Base-by-base conservation (phyloP, 2,888 invertebrate genomes). In the Zele albiditarsus region DNA sequence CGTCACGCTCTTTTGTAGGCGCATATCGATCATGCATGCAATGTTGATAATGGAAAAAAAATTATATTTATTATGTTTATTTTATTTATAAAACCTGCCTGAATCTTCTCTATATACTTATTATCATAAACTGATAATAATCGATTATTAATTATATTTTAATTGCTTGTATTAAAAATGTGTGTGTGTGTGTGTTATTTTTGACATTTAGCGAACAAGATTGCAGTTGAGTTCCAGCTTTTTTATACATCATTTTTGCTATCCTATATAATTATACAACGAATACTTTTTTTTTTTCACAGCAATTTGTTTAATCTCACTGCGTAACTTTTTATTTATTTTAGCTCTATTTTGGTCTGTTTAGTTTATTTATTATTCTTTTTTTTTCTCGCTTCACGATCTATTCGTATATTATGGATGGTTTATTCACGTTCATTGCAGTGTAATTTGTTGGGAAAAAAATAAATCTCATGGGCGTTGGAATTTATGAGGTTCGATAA, bases 1-100 rank as follows among this genome's bases (percentile, higher is more conserved):
- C 71, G 75, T 77, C 74, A 77, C 75, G 77, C 67, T 74, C 10
- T 20, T 53, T 33, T 33, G 66, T 65, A 62, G 60, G 53, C 23
- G 23, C 10, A 20, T 20, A 72, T 72, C 53, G 31, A 72, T 65
- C 49, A 23, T 38, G 38, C 71, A 63, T 71, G 60, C 46, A 25
- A 38, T 25, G 12, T 14, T 10, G 49, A 20, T 49, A 46, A 12
- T 27, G 27, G 25, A 49, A 60, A n/a, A 67, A 46, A 27, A 49
- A n/a, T 23, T 25, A 53, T 31, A 27, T 27, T 68, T 31, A 20
- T 68, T 28, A 28, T 5, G 8, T 67, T 38, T 38, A 46, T 49
- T 25, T n/a, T n/a, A 28, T 49, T 27, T 67, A 10, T 53, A 8
- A 53, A 53, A 20, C n/a, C 3, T 53, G 20, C 2, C 1, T n/a